A percentile compares a stretch with the other conserved stretches of the same genome.
Conservation (phyloP, 1,140 invertebrate genomes). For the Pseudoatta argentina region DNA sequence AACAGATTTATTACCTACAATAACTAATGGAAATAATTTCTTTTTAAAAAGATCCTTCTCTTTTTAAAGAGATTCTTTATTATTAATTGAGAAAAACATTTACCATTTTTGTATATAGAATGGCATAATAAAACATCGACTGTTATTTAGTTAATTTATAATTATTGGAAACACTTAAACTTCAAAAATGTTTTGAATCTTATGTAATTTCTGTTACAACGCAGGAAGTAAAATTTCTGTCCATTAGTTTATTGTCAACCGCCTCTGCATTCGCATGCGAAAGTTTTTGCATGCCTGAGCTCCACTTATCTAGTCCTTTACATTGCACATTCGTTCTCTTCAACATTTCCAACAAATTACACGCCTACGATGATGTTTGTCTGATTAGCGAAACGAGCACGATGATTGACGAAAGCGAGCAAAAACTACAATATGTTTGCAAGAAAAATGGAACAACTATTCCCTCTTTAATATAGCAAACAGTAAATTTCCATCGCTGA, state of each 20-base stretch:
- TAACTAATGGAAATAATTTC: not conserved
- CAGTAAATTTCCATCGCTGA: not conserved
- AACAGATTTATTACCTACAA: not conserved
- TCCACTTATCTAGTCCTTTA: constrained; percentile 39
- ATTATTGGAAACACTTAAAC: not conserved
- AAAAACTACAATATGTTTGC: not conserved
- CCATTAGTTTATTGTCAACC: constrained; percentile 1
- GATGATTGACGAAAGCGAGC: not conserved
- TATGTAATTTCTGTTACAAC: not conserved
- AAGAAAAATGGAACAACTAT: not conserved
- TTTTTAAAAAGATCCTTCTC: not conserved
- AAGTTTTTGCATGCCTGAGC: not conserved
- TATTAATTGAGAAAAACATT: not conserved
- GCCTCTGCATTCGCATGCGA: constrained; percentile 14
- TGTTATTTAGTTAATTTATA: not conserved
- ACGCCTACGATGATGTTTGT: constrained; percentile 24
- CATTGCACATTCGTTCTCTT: constrained; percentile 12
- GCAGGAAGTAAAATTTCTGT: constrained; percentile 5
- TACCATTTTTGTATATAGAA: not conserved
- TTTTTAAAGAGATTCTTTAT: not conserved
- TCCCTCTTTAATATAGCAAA: not conserved
- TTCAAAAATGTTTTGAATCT: constrained; percentile 7
- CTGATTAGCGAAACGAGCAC: constrained; percentile 6
- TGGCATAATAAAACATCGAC: not conserved
- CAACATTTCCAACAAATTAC: constrained; percentile 36